A percentile compares a stretch with the other conserved stretches of the same genome.
phyloP scores from a whole-genome alignment of 2,888 invertebrate genomes.

The Noctua fimbriata region DNA sequence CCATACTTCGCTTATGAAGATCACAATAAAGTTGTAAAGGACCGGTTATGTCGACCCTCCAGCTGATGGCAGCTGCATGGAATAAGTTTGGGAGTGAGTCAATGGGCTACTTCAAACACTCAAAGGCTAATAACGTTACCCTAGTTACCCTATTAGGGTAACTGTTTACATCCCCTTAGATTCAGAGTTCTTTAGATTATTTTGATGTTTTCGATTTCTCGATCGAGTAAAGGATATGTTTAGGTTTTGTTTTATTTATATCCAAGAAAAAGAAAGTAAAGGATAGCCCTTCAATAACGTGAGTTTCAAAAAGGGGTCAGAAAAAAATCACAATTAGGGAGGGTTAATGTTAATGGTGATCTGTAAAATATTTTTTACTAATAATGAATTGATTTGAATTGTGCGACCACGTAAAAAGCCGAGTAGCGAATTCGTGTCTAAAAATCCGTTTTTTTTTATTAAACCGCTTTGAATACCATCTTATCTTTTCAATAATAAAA shows the following conservation, averaged over 20 bases:
- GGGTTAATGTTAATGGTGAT: neutral
- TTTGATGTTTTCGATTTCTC: neutral
- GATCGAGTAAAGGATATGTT: neutral
- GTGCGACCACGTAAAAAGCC: too few relatives aligned
- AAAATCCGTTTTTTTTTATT: neutral
- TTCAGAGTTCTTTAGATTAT: neutral
- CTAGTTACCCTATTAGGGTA: too few relatives aligned
- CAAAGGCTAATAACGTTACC: neutral
- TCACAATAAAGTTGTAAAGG: neutral
- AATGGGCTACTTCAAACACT: neutral
- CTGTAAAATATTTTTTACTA: too few relatives aligned
- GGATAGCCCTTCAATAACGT: neutral
- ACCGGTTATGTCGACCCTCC: conserved; percentile 22
- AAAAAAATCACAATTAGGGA: neutral
- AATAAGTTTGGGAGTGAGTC: neutral
- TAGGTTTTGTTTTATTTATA: neutral
- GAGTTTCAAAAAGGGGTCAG: neutral
- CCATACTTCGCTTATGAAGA: neutral
- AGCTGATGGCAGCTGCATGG: conserved; percentile 8
- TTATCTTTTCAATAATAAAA: neutral
- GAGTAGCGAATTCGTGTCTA: neutral
- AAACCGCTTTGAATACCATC: neutral
- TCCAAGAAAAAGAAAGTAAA: too few relatives aligned
- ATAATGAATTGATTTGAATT: neutral
- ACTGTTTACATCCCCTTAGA: neutral